Evolutionary conservation across 2,888 invertebrate genomes (phyloP).

Genomic region (Nemurella pictetii): DNA sequence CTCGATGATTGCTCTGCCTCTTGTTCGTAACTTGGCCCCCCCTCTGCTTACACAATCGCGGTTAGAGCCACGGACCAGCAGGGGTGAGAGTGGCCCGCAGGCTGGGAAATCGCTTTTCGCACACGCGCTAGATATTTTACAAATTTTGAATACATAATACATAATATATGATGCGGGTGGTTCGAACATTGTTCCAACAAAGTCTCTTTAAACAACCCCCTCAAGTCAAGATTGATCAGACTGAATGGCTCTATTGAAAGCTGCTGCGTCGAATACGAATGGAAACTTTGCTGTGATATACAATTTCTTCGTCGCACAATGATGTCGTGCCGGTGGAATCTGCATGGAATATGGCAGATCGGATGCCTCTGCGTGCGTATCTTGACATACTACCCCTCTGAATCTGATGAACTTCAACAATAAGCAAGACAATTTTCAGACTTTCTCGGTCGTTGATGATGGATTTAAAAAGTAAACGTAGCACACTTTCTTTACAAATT

Average conservation of each 20-base stretch:
- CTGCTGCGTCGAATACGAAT: background rate
- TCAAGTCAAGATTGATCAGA: constrained; percentile 25
- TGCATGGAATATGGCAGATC: background rate
- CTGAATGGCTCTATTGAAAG: constrained; percentile 24
- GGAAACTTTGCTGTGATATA: constrained; percentile 18
- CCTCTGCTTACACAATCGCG: background rate
- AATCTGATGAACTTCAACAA: background rate
- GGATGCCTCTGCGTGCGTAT: background rate
- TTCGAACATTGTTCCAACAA: constrained; percentile 18
- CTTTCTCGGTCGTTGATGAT: background rate
- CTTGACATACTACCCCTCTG: background rate
- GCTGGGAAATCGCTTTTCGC: background rate
- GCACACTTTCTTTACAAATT: background rate
- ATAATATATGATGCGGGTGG: constrained; percentile 23
- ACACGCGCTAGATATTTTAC: background rate
- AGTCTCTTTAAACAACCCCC: constrained; percentile 6
- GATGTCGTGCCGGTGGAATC: background rate
- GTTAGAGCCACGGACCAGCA: too few species aligned
- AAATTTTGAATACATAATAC: constrained; percentile 26
- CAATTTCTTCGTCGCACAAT: background rate
- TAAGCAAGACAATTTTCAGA: background rate
- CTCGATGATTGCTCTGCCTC: background rate
- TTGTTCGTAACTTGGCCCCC: too few species aligned
- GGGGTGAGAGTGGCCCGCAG: background rate
- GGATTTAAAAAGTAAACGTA: background rate